Percentiles rank a stretch among this genome's conserved stretches.
Conservation (phyloP, 2,888 invertebrate genomes). For the Uropetala carovei region DNA sequence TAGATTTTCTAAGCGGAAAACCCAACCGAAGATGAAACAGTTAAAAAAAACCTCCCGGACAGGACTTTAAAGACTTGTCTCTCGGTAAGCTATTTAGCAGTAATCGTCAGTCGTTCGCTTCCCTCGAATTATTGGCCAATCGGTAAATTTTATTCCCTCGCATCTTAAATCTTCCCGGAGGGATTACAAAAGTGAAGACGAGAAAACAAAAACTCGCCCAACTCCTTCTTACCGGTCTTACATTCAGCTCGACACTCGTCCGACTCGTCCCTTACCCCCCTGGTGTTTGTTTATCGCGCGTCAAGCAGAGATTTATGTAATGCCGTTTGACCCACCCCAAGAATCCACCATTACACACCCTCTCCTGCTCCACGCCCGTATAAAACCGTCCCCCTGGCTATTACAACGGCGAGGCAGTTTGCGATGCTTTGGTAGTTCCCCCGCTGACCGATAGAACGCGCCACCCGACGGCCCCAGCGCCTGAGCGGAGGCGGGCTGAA, state of each 20-base stretch:
- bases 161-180: constrained; percentile 11
- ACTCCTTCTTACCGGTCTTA: constrained; percentile 6
- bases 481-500: background rate
- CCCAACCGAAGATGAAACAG: too few relatives aligned
- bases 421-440: constrained; percentile 35
- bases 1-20: too few relatives aligned
- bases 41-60: too few relatives aligned
- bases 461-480: constrained; percentile 35
- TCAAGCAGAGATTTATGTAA: constrained; percentile 54
- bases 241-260: constrained; percentile 22
- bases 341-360: constrained; percentile 14
- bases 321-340: constrained; percentile 51
- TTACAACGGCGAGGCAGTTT: background rate
- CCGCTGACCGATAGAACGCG: background rate
- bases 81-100: background rate
- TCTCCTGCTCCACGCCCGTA: background rate
- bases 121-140: constrained; percentile 8
- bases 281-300: constrained; percentile 52
- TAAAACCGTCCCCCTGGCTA: background rate
- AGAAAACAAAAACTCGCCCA: background rate
- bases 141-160: background rate
- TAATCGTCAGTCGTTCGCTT: background rate
- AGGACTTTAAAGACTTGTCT: background rate
- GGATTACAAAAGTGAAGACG: background rate
- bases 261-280: background rate